Percentiles rank a stretch among this genome's conserved stretches.
Evolutionary conservation across 2,797 vertebrate species (phyloP).

Genomic region (Cryptoprocta ferox): DNA sequence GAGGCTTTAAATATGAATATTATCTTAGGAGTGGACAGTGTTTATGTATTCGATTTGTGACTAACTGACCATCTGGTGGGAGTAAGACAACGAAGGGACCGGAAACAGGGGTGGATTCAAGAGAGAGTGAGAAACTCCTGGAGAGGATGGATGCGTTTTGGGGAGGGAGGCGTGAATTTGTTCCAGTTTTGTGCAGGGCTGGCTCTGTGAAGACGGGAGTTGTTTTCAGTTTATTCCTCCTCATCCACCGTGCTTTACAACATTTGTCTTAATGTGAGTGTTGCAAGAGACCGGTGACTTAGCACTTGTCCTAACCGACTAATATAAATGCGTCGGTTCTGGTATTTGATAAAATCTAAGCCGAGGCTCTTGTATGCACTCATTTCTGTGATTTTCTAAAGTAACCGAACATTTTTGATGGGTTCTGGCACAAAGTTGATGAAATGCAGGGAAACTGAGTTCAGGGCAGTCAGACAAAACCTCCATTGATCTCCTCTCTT

Average conservation of each 20-base stretch:
- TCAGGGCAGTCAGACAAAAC: not conserved
- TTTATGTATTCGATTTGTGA: not conserved
- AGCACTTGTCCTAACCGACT: not conserved
- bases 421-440: not conserved
- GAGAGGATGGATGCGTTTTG: not conserved
- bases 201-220: not conserved
- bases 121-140: not conserved
- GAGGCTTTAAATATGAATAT: not conserved
- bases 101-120: not conserved
- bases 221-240: not conserved
- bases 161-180: not conserved
- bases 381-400: not conserved
- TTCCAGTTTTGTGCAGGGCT: not conserved
- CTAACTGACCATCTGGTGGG: not conserved
- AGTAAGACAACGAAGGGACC: not conserved
- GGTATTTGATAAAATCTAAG: not conserved
- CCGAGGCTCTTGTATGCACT: not conserved
- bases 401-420: not conserved
- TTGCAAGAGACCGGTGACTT: not conserved
- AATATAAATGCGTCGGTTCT: not conserved
- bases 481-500: not conserved
- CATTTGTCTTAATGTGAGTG: not conserved
- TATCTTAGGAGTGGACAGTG: not conserved
- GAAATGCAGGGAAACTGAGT: conserved; percentile 19
- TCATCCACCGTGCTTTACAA: not conserved